These are phyloP conservation scores for Streptopelia turtur DNA, from an alignment of 2,797 vertebrate species.

Conservation along the genomic window DNA sequence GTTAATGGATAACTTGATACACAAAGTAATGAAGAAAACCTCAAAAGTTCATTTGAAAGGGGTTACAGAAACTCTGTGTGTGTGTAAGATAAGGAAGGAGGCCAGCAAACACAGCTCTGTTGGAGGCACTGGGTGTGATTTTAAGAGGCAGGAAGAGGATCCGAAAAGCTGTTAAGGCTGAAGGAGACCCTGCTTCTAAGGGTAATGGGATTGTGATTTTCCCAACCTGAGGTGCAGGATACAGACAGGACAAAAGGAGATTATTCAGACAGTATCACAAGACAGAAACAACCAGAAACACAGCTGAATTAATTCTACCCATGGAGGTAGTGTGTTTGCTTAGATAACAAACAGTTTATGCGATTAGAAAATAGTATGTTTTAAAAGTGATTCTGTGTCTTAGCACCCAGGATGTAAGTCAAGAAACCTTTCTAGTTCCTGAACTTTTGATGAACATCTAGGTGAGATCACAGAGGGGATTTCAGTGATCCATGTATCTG, in stretches of 20 bases:
- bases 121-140: background rate
- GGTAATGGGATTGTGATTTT: background rate
- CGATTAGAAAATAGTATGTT: background rate
- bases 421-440: background rate
- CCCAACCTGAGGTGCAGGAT: background rate
- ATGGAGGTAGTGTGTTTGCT: background rate
- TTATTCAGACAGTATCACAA: background rate
- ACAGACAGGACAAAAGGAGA: background rate
- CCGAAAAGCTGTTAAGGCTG: background rate
- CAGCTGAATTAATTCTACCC: background rate
- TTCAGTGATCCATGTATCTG: background rate
- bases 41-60: slow-evolving; percentile 18
- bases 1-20: slow-evolving; percentile 48
- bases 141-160: slow-evolving; percentile 10
- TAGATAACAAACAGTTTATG: background rate
- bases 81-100: slow-evolving; percentile 47
- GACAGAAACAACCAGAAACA: background rate
- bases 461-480: background rate
- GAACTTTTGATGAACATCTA: background rate
- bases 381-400: background rate
- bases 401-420: background rate
- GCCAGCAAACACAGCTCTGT: slow-evolving; percentile 16
- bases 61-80: background rate
- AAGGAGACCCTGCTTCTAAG: background rate
- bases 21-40: background rate